These are phyloP conservation scores for Spongia lamella DNA, from an alignment of 37 sponge, comb jelly and placozoan genomes.

Conservation along the genomic window DNA sequence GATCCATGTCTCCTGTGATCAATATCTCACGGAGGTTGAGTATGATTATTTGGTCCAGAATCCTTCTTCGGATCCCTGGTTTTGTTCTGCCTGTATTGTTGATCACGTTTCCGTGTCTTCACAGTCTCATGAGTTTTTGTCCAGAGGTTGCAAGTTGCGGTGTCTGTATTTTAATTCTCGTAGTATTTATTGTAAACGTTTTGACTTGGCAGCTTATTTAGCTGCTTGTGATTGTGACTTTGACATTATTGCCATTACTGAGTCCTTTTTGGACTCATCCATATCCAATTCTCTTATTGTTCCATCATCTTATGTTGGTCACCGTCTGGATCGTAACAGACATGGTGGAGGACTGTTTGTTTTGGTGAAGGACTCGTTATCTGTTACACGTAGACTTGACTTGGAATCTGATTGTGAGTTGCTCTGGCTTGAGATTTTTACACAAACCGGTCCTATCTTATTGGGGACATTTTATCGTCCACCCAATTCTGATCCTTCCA, in stretches of 20 bases:
- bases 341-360: constrained; percentile 28
- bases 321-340: background rate
- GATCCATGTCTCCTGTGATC: too few relatives aligned
- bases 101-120: too few relatives aligned
- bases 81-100: too few relatives aligned
- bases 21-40: too few relatives aligned
- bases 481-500: background rate
- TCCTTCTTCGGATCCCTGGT: too few relatives aligned
- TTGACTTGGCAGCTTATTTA: constrained; percentile 1
- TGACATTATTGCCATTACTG: constrained; percentile 25
- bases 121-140: too few relatives aligned
- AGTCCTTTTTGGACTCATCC: background rate
- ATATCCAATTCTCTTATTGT: background rate
- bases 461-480: constrained; percentile 29
- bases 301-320: background rate
- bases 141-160: too few relatives aligned
- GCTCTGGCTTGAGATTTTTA: constrained; percentile 21
- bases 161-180: constrained; percentile 9
- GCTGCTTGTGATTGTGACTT: too few relatives aligned
- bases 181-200: constrained; percentile 4
- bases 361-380: background rate
- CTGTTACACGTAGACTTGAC: background rate
- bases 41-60: too few relatives aligned
- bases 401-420: constrained; percentile 22
- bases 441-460: background rate